Base-by-base conservation (phyloP, 2,888 invertebrate genomes). In the Keiferia lycopersicella region DNA sequence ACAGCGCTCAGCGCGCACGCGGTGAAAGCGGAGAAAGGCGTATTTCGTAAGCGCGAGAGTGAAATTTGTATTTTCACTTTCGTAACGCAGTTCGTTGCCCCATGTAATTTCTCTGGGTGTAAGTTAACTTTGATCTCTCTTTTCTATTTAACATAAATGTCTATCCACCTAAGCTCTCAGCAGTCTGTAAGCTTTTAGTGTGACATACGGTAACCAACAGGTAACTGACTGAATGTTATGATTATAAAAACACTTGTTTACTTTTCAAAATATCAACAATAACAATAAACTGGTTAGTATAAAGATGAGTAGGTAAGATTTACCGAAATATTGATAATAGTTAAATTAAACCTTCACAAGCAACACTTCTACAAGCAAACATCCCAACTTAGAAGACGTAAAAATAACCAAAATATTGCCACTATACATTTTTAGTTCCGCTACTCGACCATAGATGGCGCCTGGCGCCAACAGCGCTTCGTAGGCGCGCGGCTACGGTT, bases 1-100 rank as follows among this genome's bases (percentile, higher is more conserved):
- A 84, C 80, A 71, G 77, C 69, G 66, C 69, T 62, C 68, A 66
- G 64, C 66, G 72, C 67, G 69, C 68, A 68, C 74, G 77, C 74
- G 86, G 89, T 87, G 91, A 91, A 91, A 91, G 91, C 90, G 86
- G 91, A 91, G 91, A 91, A 91, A 91, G 91, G 91, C 81, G 75
- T 77, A 83, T 91, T 91, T 91, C 91, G 91, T 91, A 91, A 91
- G 87, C 87, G 81, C 76, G 87, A 91, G 87, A 91, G 91, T 88
- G 90, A 91, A 90, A 91, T 90, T 89, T 80, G 75, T 86, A 82
- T 86, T 91, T 92, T 91, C 91, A 91, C 91, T 91, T 91, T 88
- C 89, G 78, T 87, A 82, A 82, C 76, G 74, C 74, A 82, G 88
- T 86, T 84, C 86, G 80, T 80, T 81, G 84, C 14, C 51, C 80